A percentile compares a stretch with the other conserved stretches of the same genome.
Conservation (phyloP, 2,113 vertebrate genomes). For the Zapus hudsonius region DNA sequence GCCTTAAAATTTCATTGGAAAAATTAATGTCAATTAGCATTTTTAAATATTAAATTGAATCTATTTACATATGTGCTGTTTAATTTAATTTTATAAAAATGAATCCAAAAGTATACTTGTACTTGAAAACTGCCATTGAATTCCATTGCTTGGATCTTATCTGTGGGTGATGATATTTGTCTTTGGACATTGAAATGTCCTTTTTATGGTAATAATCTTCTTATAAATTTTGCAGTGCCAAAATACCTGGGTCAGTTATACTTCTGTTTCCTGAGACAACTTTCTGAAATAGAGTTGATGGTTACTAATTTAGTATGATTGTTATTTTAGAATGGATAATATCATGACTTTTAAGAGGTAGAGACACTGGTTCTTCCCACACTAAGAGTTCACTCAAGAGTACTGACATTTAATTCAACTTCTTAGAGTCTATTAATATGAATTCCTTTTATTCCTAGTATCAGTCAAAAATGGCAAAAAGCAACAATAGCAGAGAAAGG, state of each 20-base stretch:
- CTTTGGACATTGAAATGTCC: background rate
- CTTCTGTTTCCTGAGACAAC: background rate
- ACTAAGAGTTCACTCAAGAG: background rate
- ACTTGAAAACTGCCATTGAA: background rate
- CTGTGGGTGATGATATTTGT: background rate
- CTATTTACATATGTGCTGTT: background rate
- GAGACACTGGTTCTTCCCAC: background rate
- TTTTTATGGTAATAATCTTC: background rate
- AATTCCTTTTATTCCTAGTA: background rate
- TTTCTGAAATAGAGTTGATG: background rate
- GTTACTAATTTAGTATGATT: background rate
- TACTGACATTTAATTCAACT: background rate
- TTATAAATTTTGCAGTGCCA: background rate
- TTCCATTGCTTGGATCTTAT: background rate
- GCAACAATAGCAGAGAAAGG: background rate
- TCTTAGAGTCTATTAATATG: background rate
- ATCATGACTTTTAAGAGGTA: conserved; percentile 28
- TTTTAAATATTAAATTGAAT: conserved; percentile 3
- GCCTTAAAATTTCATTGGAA: background rate
- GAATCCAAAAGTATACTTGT: background rate
- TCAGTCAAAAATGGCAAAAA: background rate
- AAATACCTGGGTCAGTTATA: background rate
- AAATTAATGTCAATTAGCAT: background rate
- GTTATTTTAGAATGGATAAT: background rate
- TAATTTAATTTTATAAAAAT: background rate